Percentiles rank a stretch among this genome's conserved stretches.
phyloP scores from a whole-genome alignment of 2,797 vertebrate species.

The Botia kubotai region DNA sequence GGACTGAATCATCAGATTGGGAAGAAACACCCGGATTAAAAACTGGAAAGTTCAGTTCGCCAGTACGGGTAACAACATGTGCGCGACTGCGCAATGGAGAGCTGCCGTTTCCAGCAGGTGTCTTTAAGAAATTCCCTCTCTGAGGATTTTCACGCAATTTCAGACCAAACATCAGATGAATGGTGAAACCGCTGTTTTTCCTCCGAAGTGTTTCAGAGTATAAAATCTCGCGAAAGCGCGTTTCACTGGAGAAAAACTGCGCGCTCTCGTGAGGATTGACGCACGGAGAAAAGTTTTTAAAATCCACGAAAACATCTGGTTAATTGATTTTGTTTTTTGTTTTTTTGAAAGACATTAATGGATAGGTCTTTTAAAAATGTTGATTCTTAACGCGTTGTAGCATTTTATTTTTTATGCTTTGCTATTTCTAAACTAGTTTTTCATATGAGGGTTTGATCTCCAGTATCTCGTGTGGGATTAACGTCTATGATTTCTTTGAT shows the following conservation, averaged over 20 bases:
- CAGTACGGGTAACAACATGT: constrained; percentile 12
- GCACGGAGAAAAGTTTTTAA: not conserved
- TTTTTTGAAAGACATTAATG: not conserved
- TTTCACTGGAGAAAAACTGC: not conserved
- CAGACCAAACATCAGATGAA: not conserved
- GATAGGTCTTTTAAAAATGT: too few relatives aligned
- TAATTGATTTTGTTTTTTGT: not conserved
- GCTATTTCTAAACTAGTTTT: not conserved
- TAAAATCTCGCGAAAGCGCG: not conserved
- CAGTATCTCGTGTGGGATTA: not conserved
- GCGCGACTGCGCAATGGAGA: constrained; percentile 23
- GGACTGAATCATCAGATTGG: constrained; percentile 31
- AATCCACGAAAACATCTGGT: not conserved
- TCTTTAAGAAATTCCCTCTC: not conserved
- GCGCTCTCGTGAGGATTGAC: not conserved
- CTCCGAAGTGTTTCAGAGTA: not conserved
- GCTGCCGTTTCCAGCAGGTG: constrained; percentile 40
- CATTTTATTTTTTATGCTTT: not conserved
- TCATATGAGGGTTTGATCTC: not conserved
- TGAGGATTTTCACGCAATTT: not conserved
- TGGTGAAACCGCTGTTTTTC: not conserved
- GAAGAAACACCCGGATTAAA: constrained; percentile 45
- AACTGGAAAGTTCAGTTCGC: constrained; percentile 44
- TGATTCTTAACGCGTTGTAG: not conserved
- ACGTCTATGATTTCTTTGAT: not conserved